Percentiles rank a stretch among this genome's conserved stretches.
These are phyloP conservation scores for Polymixis flavicincta DNA, from an alignment of 2,888 invertebrate genomes.

Conservation along the genomic window DNA sequence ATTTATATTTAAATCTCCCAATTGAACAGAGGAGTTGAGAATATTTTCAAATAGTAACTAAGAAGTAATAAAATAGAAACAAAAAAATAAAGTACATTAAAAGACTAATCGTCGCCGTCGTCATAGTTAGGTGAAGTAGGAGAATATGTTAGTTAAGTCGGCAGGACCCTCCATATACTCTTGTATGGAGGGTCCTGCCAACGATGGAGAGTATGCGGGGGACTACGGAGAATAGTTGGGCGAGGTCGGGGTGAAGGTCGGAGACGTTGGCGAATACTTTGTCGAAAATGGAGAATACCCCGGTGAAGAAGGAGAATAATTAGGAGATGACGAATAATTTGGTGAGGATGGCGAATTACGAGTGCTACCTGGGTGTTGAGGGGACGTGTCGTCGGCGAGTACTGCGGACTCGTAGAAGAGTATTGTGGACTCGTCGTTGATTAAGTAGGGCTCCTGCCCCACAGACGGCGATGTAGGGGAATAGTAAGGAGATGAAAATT, in stretches of 20 bases:
- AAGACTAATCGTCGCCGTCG: slow-evolving; percentile 87
- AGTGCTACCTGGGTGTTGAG: slow-evolving; percentile 94
- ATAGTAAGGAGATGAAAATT: slow-evolving; percentile 95
- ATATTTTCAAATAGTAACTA: slow-evolving; percentile 62
- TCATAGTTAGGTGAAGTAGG: slow-evolving; percentile 93
- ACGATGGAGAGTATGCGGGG: slow-evolving; percentile 95
- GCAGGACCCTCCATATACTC: no score
- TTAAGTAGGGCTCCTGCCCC: slow-evolving; percentile 95
- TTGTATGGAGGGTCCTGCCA: slow-evolving; percentile 91
- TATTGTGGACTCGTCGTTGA: slow-evolving; percentile 97
- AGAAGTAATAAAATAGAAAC: slow-evolving; percentile 35
- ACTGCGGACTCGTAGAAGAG: slow-evolving; percentile 95
- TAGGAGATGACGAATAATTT: slow-evolving; percentile 93
- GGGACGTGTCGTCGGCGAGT: slow-evolving; percentile 94
- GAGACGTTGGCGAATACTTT: slow-evolving; percentile 95
- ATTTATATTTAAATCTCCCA: slow-evolving; percentile 19
- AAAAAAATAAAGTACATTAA: slow-evolving; percentile 31
- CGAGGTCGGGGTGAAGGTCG: slow-evolving; percentile 94
- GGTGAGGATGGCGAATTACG: slow-evolving; percentile 93
- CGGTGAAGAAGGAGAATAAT: slow-evolving; percentile 94
- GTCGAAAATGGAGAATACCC: slow-evolving; percentile 95
- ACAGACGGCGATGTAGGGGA: slow-evolving; percentile 96
- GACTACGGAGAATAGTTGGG: slow-evolving; percentile 95
- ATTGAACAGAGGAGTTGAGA: slow-evolving; percentile 30
- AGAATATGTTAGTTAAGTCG: slow-evolving; percentile 88